Evolutionary conservation across 2,888 invertebrate genomes (phyloP), one percentile per base, ranked within the genome.

Genomic region (Caenorhabditis doughertyi): DNA sequence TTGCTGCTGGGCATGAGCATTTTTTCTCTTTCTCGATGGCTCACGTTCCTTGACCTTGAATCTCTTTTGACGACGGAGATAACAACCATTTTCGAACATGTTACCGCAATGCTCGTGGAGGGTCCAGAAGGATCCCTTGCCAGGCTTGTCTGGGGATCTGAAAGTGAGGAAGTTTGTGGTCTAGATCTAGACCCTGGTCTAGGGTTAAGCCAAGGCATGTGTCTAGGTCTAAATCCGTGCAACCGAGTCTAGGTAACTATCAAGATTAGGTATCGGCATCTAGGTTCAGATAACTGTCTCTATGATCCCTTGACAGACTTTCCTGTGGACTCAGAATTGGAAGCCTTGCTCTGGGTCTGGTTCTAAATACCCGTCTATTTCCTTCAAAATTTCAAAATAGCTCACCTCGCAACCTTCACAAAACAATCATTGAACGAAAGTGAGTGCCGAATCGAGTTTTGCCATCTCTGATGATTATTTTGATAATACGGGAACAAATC

Each of bases 51-150:
- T 96, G 92, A 97, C 97, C 92, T 99, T 99, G 93, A 99, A 99
- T 47, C 99, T 94, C 93, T 99, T 99, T 93, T 98, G 98, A 0
- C 99, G 94, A 39, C 98, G 94, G 88, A 99, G 93, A 92, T 97
- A 99, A 92, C 98, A 99, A 1, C 98, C 99, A 92, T 99, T 99
- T 93, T 99, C 98, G 92, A 99, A 99, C 98, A 99, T 99, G 93
- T 99, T 98, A 0, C 98, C 98, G 83, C 97, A 97, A 90, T 98
- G 97, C 0, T 97, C 85, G 92, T 99, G 98, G 81, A 99, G 94
- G 27, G 98, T 96, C 99, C 99, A 99, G 93, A 98, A 99, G 8
- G 96, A 96, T 0, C 99, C 98, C 92, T 99, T 99, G 1, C 99
- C 99, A 0, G 99, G 98, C 93, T 98, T 97, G 93, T 98, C 98